These are phyloP conservation scores for Frieseomelitta varia DNA, from an alignment of 1,140 invertebrate genomes.

Conservation along the genomic window DNA sequence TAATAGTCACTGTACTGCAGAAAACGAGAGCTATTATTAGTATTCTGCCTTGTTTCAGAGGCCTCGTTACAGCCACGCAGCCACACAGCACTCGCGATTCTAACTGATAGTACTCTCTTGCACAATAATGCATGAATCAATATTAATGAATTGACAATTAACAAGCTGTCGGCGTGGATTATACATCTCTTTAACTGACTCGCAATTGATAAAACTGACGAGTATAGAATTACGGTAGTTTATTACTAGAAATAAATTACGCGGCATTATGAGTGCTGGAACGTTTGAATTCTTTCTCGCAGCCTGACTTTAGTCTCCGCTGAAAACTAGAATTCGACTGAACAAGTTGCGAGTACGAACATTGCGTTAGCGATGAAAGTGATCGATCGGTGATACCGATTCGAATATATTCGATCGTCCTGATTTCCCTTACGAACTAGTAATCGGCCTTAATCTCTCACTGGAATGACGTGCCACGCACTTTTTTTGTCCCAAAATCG, in stretches of 20 bases:
- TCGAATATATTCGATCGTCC: not conserved
- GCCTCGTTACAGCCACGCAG: not conserved
- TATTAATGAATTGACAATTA: constrained; percentile 1
- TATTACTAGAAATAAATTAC: not conserved
- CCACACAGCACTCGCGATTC: not conserved
- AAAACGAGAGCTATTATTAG: no score
- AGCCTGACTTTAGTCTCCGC: no score
- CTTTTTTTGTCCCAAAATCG: no score
- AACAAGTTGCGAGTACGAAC: not conserved
- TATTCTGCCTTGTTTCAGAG: not conserved
- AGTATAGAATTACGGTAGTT: not conserved
- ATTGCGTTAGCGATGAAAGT: not conserved
- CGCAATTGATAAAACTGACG: not conserved
- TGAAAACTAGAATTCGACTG: not conserved
- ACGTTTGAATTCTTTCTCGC: not conserved
- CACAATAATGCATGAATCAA: not conserved
- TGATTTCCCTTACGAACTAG: not conserved
- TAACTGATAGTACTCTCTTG: not conserved
- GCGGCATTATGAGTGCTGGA: no score
- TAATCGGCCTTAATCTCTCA: no score
- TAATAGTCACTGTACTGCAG: not conserved
- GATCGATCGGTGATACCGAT: not conserved
- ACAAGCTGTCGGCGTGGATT: not conserved
- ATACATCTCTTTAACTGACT: not conserved
- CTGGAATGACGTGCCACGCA: no score